Evolutionary conservation across 2,888 invertebrate genomes (phyloP).

Genomic region (Drosophila leonis): DNA sequence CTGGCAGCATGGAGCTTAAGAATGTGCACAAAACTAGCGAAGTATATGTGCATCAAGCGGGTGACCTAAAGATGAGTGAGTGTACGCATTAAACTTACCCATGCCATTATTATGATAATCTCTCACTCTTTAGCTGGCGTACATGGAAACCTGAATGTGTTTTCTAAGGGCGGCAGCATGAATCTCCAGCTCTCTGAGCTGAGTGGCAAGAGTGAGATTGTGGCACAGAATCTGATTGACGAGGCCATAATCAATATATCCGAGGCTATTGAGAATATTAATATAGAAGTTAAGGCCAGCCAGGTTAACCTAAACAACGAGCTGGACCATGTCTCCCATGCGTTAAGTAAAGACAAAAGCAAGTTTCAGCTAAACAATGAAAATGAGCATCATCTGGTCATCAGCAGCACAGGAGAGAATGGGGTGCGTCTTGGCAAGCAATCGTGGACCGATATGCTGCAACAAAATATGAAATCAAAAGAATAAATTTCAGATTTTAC

Average conservation of each 20-base stretch:
- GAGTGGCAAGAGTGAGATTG: conserved; percentile 77
- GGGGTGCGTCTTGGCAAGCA: conserved; percentile 82
- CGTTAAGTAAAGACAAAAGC: conserved; percentile 68
- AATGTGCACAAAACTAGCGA: conserved; percentile 83
- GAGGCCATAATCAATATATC: conserved; percentile 83
- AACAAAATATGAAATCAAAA: conserved; percentile 33
- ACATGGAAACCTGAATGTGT: conserved; percentile 82
- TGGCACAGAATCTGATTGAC: conserved; percentile 67
- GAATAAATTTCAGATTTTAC: conserved; percentile 19
- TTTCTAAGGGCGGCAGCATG: conserved; percentile 79
- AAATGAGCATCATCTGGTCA: conserved; percentile 59
- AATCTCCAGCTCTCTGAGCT: conserved; percentile 84
- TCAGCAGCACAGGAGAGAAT: conserved; percentile 69
- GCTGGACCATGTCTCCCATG: conserved; percentile 75
- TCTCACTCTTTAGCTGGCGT: conserved; percentile 78
- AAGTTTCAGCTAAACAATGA: conserved; percentile 70
- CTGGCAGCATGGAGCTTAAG: conserved; percentile 79
- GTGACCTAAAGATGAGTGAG: conserved; percentile 83
- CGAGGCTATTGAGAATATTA: conserved; percentile 80
- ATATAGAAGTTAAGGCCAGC: conserved; percentile 74
- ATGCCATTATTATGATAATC: neutral
- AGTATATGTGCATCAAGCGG: conserved; percentile 77
- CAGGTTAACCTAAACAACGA: conserved; percentile 72
- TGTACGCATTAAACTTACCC: neutral
- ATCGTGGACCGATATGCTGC: conserved; percentile 83